Conservation (phyloP, 2,113 vertebrate species). For the Aleadryas rufinucha region DNA sequence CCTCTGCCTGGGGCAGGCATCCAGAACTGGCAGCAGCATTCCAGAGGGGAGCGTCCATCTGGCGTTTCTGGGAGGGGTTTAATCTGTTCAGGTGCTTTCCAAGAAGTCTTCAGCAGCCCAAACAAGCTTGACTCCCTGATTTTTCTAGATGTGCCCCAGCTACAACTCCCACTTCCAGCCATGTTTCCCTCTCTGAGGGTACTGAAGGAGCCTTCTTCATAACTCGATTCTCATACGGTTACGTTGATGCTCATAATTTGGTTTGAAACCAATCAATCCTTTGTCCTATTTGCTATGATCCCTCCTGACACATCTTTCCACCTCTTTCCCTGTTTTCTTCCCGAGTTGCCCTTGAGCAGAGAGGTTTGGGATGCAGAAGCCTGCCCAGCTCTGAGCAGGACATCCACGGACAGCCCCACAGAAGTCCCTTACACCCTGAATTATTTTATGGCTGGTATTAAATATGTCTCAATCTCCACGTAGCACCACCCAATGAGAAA, state of each 20-base stretch:
- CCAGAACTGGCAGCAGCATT: not conserved
- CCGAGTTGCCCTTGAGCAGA: rapidly evolving
- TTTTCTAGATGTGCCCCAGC: not conserved
- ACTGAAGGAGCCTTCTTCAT: not conserved
- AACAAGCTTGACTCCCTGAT: not conserved
- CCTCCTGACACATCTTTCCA: not conserved
- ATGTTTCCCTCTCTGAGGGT: not conserved
- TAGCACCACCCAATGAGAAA: not conserved
- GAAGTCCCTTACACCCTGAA: not conserved
- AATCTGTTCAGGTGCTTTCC: not conserved
- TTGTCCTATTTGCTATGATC: not conserved
- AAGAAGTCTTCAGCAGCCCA: not conserved
- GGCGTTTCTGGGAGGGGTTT: not conserved
- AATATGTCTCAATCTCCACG: not conserved
- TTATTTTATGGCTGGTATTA: not conserved
- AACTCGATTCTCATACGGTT: not conserved
- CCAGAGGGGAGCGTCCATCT: rapidly evolving
- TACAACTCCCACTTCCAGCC: not conserved
- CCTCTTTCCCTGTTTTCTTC: not conserved
- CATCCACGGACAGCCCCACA: rapidly evolving
- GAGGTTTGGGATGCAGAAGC: not conserved
- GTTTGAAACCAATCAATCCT: not conserved
- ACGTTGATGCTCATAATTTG: rapidly evolving
- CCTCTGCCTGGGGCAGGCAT: not conserved
- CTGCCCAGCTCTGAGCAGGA: not conserved